These are phyloP conservation scores for Lepidocyrtinus sp. DNA, from an alignment of 2,888 invertebrate species.

Conservation along the genomic window DNA sequence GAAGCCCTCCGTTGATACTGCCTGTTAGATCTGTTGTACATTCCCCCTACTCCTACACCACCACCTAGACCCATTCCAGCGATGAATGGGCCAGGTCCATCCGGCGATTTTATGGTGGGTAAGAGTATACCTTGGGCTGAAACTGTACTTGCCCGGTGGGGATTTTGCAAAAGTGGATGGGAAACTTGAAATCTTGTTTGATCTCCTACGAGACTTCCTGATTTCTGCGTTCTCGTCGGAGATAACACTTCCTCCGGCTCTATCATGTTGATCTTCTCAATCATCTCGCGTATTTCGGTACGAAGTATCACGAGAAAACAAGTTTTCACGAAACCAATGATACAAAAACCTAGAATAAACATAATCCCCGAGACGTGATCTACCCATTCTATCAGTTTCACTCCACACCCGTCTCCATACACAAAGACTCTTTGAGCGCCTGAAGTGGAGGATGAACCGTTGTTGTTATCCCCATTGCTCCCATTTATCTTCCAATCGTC, in stretches of 20 bases:
- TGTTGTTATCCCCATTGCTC: conserved; percentile 4
- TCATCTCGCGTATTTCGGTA: conserved; percentile 82
- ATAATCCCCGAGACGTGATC: conserved; percentile 67
- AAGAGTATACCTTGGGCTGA: conserved; percentile 52
- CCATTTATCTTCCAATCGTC: conserved; percentile 19
- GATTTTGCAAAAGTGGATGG: conserved; percentile 63
- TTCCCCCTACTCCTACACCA: conserved; percentile 32
- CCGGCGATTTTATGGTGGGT: conserved; percentile 67
- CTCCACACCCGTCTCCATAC: conserved; percentile 64
- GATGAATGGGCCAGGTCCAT: conserved; percentile 33
- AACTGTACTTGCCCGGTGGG: conserved; percentile 63
- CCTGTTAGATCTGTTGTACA: conserved; percentile 52
- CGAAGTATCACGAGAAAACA: conserved; percentile 90
- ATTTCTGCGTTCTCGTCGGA: conserved; percentile 52
- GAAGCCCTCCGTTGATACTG: conserved; percentile 55
- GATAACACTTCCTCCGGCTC: conserved; percentile 71
- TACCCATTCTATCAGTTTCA: conserved; percentile 63
- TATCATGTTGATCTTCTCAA: conserved; percentile 88
- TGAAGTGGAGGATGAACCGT: conserved; percentile 24
- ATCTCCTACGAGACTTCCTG: conserved; percentile 33
- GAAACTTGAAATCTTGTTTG: too few relatives aligned
- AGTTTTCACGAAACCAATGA: conserved; percentile 89
- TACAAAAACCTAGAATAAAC: conserved; percentile 84
- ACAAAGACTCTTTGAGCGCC: too few relatives aligned
- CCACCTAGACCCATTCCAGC: background rate